Conservation (phyloP, 2,797 vertebrate genomes). For the Cichlasoma orientale region DNA sequence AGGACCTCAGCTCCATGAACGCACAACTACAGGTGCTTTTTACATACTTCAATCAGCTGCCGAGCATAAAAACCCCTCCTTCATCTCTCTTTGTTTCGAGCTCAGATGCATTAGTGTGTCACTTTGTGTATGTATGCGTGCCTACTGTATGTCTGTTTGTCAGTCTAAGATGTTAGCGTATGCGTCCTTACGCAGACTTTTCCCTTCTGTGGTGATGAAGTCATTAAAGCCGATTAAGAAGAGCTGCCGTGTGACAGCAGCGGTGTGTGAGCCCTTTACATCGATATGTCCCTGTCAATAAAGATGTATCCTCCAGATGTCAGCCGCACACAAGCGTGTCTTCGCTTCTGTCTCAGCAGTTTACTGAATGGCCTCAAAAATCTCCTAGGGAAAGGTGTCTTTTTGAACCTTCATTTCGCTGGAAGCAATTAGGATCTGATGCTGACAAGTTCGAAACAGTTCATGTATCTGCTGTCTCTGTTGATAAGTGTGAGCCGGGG, state of each 20-base stretch:
- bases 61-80: constrained; percentile 12
- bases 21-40: constrained; percentile 90
- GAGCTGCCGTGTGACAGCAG: constrained; percentile 78
- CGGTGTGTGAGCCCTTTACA: constrained; percentile 73
- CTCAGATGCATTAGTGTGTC: constrained; percentile 14
- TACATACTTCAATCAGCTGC: not conserved
- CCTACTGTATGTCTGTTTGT: constrained; percentile 24
- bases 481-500: constrained; percentile 84
- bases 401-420: constrained; percentile 85
- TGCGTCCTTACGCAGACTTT: constrained; percentile 41
- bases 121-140: constrained; percentile 4
- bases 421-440: constrained; percentile 86
- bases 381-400: constrained; percentile 88
- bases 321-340: constrained; percentile 85
- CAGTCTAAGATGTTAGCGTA: constrained; percentile 47
- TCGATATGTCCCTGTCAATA: constrained; percentile 87
- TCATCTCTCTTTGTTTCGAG: not conserved
- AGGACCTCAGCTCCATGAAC: constrained; percentile 91
- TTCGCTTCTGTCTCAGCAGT: constrained; percentile 82
- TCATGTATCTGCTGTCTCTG: constrained; percentile 86
- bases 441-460: constrained; percentile 90
- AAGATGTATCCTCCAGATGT: constrained; percentile 90
- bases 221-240: constrained; percentile 86
- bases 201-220: constrained; percentile 81
- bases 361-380: constrained; percentile 84